Evolutionary conservation across 1,140 invertebrate species (phyloP), one percentile per base, ranked within the genome.

Genomic region (Andrena cerasifolii): DNA sequence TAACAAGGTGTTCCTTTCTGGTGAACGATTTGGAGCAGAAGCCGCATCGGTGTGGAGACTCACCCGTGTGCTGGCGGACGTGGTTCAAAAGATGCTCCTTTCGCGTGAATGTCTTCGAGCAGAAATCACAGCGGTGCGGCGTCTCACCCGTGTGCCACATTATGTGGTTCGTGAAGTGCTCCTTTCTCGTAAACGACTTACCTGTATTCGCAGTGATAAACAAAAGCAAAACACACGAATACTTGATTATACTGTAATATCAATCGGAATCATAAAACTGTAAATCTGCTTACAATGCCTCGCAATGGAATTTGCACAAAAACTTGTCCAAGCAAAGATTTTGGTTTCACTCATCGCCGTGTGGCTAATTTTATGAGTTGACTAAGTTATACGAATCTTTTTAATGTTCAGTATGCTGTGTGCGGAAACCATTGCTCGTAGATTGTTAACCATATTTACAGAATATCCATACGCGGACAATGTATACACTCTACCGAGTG

Each of bases 101-200:
- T 81, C 96, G 93, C 8, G 96, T 97, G 91, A 97, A 97, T 26
- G 96, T 96, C 91, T 97, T 97, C 47, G 96, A 96, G 89, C 96
- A 97, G 90, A 96, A 97, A 91, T 96, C 96, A 89, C 96, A 97
- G 56, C 96, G 95, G 91, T 97, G 96, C n/a, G 96, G 96, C 58
- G 97, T 97, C 91, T 98, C 97, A 76, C 97, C 96, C 79, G 96
- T 96, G 89, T 97, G 96, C 95, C 96, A 96, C 94, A 96, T 94
- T 91, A 96, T 96, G 93, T 97, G 96, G 93, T 96, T 96, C 94
- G 95, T 96, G 93, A 96, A 96, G 90, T 96, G 96, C 93, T 96
- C 96, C 93, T 96, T 96, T 88, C 96, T 94, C 62, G 96, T 97
- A 91, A 98, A 98, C 53, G 96, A 96, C 93, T 97, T 98, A 80